A percentile compares a stretch with the other conserved stretches of the same genome.
These are phyloP conservation scores for Charaxes varanes DNA, from an alignment of 1,140 invertebrate genomes.

Conservation along the genomic window DNA sequence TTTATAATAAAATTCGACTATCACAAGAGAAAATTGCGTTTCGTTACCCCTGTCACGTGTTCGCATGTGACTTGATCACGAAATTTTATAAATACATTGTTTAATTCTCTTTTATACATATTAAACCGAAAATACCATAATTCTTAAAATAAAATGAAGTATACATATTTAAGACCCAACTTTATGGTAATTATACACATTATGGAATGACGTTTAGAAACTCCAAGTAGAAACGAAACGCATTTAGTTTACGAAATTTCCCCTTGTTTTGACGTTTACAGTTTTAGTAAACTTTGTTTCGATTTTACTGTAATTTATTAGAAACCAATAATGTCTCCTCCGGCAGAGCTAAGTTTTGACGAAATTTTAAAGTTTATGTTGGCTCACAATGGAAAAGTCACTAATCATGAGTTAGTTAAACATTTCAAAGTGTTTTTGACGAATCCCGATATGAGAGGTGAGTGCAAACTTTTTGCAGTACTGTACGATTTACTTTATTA, in stretches of 20 bases:
- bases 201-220: too few relatives aligned
- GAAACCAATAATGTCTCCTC: slow-evolving; percentile 69
- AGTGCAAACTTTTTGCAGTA: slow-evolving; percentile 35
- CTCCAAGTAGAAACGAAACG: slow-evolving; percentile 14
- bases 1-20: too few relatives aligned
- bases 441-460: slow-evolving; percentile 85
- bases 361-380: slow-evolving; percentile 89
- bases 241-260: slow-evolving; percentile 7
- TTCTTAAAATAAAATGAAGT: too few relatives aligned
- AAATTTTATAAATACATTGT: too few relatives aligned
- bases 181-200: too few relatives aligned
- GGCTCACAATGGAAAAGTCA: slow-evolving; percentile 87
- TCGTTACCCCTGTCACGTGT: too few relatives aligned
- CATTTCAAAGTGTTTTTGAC: slow-evolving; percentile 91
- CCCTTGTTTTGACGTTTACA: slow-evolving; percentile 29
- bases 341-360: slow-evolving; percentile 84
- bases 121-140: too few relatives aligned
- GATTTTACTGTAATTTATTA: slow-evolving; percentile 24
- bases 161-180: too few relatives aligned
- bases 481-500: slow-evolving; percentile 8
- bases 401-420: slow-evolving; percentile 90
- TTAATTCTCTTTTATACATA: too few relatives aligned
- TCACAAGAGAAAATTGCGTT: too few relatives aligned
- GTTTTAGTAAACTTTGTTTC: slow-evolving; percentile 14
- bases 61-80: too few relatives aligned